Evolutionary conservation across 2,113 vertebrate genomes (phyloP).

Genomic region (Ellobius talpinus): DNA sequence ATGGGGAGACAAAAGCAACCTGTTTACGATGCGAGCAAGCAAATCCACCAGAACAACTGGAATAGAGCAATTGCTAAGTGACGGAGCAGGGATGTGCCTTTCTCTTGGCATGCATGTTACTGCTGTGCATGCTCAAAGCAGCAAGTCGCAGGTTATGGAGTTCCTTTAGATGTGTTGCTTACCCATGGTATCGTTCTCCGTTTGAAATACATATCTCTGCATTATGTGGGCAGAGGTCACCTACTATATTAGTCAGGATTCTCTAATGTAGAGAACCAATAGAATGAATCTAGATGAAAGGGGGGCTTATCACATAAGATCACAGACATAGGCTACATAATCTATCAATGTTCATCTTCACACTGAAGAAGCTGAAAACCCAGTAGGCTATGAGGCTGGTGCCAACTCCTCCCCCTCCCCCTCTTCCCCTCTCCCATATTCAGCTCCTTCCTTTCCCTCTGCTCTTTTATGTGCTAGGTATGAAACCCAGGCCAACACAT

Average conservation of each 20-base stretch:
- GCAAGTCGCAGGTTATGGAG: not conserved
- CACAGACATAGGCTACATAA: not conserved
- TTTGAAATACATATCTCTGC: not conserved
- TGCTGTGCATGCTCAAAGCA: not conserved
- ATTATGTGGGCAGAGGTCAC: not conserved
- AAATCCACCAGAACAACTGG: not conserved
- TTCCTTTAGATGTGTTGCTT: not conserved
- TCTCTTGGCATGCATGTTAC: not conserved
- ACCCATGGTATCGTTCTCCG: too few species aligned
- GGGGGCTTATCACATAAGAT: not conserved
- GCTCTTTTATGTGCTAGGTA: not conserved
- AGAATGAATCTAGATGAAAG: not conserved
- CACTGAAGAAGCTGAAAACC: not conserved
- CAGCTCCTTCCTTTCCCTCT: not conserved
- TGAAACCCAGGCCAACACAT: not conserved
- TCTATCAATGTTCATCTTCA: not conserved
- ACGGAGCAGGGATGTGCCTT: fast-evolving
- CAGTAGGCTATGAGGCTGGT: not conserved
- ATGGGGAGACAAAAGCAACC: not conserved
- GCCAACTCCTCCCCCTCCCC: not conserved
- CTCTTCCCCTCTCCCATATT: not conserved
- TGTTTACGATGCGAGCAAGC: not conserved
- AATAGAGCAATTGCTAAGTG: not conserved
- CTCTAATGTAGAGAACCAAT: not conserved
- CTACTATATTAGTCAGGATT: not conserved